Conservation (phyloP, 1,140 invertebrate species). For the Drosophila subobscura region DNA sequence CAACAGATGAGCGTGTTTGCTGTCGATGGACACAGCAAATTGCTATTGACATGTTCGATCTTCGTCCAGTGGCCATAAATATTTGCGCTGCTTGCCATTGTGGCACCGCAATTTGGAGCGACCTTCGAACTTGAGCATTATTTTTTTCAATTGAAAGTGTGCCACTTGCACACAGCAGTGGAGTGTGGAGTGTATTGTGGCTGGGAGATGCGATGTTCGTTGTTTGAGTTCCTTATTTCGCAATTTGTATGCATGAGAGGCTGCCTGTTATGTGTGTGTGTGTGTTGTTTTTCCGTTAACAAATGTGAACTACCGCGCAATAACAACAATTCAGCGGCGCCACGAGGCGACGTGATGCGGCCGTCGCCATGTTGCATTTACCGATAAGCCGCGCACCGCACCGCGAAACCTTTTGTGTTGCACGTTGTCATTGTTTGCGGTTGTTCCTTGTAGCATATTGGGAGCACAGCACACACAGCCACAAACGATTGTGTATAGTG, state of each 20-base stretch:
- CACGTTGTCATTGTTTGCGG: slow-evolving; percentile 25
- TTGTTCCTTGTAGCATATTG: slow-evolving; percentile 30
- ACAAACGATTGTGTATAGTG: slow-evolving; percentile 10
- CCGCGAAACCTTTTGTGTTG: slow-evolving; percentile 8
- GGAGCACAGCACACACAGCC: neutral
- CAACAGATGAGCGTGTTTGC: neutral
- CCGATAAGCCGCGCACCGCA: slow-evolving; percentile 40
- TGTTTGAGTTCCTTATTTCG: slow-evolving; percentile 10
- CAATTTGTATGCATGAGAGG: slow-evolving; percentile 35
- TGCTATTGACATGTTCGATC: slow-evolving; percentile 46
- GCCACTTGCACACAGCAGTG: slow-evolving; percentile 17
- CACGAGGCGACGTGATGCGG: slow-evolving; percentile 44
- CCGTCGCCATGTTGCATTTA: slow-evolving; percentile 52
- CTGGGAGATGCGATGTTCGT: neutral
- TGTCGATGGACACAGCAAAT: slow-evolving; percentile 22
- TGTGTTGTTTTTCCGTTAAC: slow-evolving; percentile 36
- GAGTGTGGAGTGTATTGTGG: slow-evolving; percentile 12
- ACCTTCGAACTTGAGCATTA: slow-evolving; percentile 35
- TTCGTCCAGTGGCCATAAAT: slow-evolving; percentile 54
- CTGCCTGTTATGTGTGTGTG: slow-evolving; percentile 33
- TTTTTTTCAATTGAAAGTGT: slow-evolving; percentile 60
- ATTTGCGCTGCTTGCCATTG: slow-evolving; percentile 54
- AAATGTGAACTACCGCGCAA: slow-evolving; percentile 37
- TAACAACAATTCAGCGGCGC: slow-evolving; percentile 23
- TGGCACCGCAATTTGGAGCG: slow-evolving; percentile 1